Evolutionary conservation across 2,113 vertebrate genomes (phyloP), one percentile per base, ranked within the genome.

Genomic region (Anas platyrhynchos): DNA sequence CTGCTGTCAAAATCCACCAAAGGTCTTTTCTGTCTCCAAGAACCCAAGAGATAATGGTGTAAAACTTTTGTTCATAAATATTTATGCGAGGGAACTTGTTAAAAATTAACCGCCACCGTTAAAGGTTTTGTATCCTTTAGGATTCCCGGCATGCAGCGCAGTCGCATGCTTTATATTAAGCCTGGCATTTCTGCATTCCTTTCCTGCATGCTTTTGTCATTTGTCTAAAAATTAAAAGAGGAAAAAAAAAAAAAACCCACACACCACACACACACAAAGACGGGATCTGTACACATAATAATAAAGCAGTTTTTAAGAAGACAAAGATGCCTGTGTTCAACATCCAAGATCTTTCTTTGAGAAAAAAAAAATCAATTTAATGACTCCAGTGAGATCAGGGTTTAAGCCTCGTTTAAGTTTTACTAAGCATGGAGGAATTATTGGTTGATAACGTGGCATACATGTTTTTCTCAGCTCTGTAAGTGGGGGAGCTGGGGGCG

Each of bases 291-390:
- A 96, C 95, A 96, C 96, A 97, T 96, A 91, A 96, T 97, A 97
- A 94, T 96, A 95, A 94, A 96, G 95, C 93, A 92, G 95, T 97
- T 96, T 96, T 96, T 96, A 94, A 95, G 95, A 91, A 96, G 90
- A 96, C 96, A 97, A 97, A 96, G 96, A 96, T 97, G 90, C 86
- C 93, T 97, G 89, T 97, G 94, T 97, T 97, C 93, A 79, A 96
- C 94, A 96, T 95, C 94, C 91, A 97, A 95, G 81, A 97, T 94
- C 93, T 94, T 93, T 96, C 94, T 96, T 91, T 93, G 94, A 93
- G n/a, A 90, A 72, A 68, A 92, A 81, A 89, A 95, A 93, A 91
- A 94, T 95, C 69, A 95, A 92, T 97, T 96, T 94, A 97, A 96
- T 90, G 86, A 97, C 88, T 96, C 96, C 93, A 95, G 79, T 95